Percentiles rank a stretch among this genome's conserved stretches.
Conservation (phyloP, 2,888 invertebrate species). For the Lepidochitona cinerea region DNA sequence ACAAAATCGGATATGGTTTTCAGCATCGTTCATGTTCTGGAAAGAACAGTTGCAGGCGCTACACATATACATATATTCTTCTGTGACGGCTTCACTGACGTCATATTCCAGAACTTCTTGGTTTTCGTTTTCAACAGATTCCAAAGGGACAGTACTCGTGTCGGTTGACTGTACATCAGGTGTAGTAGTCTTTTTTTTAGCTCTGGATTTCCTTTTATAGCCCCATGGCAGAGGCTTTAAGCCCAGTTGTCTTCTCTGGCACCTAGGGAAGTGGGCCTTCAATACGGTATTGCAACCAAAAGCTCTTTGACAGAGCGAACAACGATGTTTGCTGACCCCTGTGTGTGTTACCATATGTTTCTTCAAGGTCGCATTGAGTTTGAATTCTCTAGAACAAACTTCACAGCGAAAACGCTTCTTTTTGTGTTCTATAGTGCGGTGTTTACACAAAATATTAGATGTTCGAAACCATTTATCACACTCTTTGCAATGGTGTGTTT, state of each 20-base stretch:
- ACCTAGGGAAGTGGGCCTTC: conserved; percentile 40
- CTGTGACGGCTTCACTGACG: not conserved
- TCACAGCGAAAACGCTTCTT: conserved; percentile 44
- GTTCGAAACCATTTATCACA: conserved; percentile 47
- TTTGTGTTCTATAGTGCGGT: conserved; percentile 45
- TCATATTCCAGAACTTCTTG: not conserved
- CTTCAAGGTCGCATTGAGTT: conserved; percentile 40
- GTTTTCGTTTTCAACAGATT: not conserved
- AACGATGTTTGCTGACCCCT: conserved; percentile 41
- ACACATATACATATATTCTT: conserved; percentile 41
- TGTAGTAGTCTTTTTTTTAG: too few relatives aligned
- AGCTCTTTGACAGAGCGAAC: conserved; percentile 35
- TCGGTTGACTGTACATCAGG: not conserved
- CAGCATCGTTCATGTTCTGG: conserved; percentile 34
- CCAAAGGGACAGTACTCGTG: not conserved
- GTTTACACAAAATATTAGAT: conserved; percentile 45
- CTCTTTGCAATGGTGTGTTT: conserved; percentile 44
- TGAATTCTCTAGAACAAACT: conserved; percentile 47
- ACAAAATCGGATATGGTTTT: conserved; percentile 44
- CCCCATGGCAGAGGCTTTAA: conserved; percentile 11
- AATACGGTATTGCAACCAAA: conserved; percentile 38
- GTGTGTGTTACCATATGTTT: conserved; percentile 48
- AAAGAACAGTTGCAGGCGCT: conserved; percentile 48
- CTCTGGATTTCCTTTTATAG: too few relatives aligned
- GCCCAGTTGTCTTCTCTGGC: too few relatives aligned